phyloP scores from a whole-genome alignment of 2,113 vertebrate species.

The Noctilio leporinus region DNA sequence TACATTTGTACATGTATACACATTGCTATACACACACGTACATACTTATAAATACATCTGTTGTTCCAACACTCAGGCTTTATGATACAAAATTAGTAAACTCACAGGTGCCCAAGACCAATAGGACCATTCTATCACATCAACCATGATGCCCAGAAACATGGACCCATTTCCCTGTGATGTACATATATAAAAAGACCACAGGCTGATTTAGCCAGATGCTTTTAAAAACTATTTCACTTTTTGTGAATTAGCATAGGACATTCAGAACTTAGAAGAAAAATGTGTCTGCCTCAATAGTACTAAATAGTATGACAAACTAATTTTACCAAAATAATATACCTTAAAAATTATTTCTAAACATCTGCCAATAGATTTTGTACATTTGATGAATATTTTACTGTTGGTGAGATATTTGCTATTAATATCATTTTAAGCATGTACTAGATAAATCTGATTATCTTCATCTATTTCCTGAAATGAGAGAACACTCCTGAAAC shows the following conservation, averaged over 20 bases:
- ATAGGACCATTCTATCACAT: neutral
- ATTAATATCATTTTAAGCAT: conserved; percentile 54
- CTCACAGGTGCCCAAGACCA: neutral
- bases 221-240: neutral
- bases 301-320: neutral
- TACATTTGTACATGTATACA: neutral
- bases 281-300: neutral
- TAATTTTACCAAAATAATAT: conserved; percentile 16
- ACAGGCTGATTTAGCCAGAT: neutral
- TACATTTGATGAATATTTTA: conserved; percentile 27
- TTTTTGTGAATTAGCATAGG: neutral
- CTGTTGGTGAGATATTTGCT: neutral
- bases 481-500: conserved; percentile 65
- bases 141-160: neutral
- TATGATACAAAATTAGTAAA: neutral
- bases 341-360: neutral
- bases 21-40: neutral
- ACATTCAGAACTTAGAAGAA: neutral
- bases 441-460: conserved; percentile 44
- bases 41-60: neutral
- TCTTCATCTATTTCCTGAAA: conserved; percentile 56
- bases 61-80: neutral
- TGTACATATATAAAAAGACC: neutral
- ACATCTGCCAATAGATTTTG: neutral
- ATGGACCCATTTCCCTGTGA: neutral